phyloP scores from a whole-genome alignment of 2,888 invertebrate species.

The Zeuzera pyrina region DNA sequence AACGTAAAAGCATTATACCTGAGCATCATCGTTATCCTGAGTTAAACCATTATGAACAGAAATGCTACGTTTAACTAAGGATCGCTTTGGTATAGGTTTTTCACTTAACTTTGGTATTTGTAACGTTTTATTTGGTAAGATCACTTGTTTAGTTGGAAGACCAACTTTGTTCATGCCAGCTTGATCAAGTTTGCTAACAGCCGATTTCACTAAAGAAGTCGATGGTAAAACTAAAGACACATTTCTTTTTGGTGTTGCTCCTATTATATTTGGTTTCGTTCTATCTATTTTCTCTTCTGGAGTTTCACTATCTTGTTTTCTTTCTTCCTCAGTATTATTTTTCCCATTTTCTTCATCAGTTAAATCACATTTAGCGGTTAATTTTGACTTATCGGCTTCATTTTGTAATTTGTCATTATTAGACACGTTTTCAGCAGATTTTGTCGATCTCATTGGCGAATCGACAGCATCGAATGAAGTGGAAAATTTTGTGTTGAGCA shows the following conservation, averaged over 20 bases:
- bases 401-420: conserved; percentile 22
- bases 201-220: conserved; percentile 59
- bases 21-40: conserved; percentile 44
- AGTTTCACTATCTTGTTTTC: conserved; percentile 17
- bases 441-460: conserved; percentile 45
- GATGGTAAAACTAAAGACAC: conserved; percentile 47
- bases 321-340: conserved; percentile 18
- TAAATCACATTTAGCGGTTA: too few species aligned
- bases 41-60: conserved; percentile 55
- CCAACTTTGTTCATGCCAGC: conserved; percentile 52
- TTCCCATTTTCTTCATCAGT: conserved; percentile 17
- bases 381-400: conserved; percentile 12
- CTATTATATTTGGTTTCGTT: conserved; percentile 59
- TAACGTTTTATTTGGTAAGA: conserved; percentile 58
- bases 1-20: conserved; percentile 55
- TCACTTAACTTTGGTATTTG: conserved; percentile 67
- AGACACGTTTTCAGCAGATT: conserved; percentile 42
- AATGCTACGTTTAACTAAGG: conserved; percentile 53
- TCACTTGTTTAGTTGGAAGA: conserved; percentile 56
- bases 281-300: conserved; percentile 20
- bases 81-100: conserved; percentile 64
- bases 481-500: conserved; percentile 40
- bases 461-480: conserved; percentile 47
- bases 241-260: conserved; percentile 55
- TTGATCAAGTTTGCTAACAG: conserved; percentile 53